These are phyloP conservation scores for Oreochromis mossambicus DNA, from an alignment of 2,797 vertebrate genomes.

Conservation along the genomic window DNA sequence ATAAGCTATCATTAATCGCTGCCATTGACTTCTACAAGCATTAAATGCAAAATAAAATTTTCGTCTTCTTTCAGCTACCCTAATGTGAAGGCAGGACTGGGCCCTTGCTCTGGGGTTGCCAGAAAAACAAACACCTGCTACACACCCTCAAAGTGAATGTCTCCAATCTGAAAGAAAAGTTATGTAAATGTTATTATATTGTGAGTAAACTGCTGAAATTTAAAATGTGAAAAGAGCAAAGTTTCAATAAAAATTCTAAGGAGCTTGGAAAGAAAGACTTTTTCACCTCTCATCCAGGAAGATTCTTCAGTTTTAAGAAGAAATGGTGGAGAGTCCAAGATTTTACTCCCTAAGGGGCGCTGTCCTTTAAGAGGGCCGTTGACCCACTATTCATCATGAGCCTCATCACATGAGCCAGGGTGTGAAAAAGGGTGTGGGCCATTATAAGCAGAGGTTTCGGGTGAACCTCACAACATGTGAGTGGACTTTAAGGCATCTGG, in stretches of 20 bases:
- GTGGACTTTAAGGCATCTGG: background rate
- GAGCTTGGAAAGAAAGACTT: background rate
- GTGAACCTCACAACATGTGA: background rate
- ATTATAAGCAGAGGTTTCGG: background rate
- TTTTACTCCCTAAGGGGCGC: background rate
- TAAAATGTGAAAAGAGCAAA: background rate
- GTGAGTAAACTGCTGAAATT: background rate
- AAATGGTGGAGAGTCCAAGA: background rate
- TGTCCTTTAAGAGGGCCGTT: background rate
- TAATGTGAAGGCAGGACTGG: background rate
- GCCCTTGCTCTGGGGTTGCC: background rate
- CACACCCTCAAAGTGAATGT: slow-evolving; percentile 84
- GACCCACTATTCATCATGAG: background rate
- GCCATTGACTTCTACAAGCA: background rate
- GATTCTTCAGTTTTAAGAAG: background rate
- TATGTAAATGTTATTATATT: background rate
- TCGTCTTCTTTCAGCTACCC: background rate
- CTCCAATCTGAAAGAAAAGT: slow-evolving; percentile 77
- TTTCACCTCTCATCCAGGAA: background rate
- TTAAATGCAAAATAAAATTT: background rate
- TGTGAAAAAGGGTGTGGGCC: background rate
- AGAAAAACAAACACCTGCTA: slow-evolving; percentile 68
- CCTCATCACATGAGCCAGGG: background rate
- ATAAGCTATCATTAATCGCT: background rate
- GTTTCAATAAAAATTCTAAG: background rate